Conservation (phyloP, 2,797 vertebrate genomes). For the Gymnocypris eckloni region DNA sequence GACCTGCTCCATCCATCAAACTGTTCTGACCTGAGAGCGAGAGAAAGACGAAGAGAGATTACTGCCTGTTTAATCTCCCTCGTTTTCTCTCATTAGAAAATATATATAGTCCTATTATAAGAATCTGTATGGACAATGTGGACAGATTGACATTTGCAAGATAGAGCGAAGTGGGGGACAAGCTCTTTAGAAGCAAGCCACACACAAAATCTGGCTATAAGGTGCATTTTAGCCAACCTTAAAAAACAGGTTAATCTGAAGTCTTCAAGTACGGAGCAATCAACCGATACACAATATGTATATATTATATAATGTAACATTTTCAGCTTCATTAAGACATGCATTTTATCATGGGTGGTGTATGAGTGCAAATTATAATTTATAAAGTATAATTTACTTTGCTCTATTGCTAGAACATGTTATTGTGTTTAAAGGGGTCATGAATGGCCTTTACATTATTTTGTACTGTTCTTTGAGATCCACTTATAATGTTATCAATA, state of each 20-base stretch:
- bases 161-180: constrained; percentile 22
- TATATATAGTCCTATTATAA: constrained; percentile 66
- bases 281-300: background rate
- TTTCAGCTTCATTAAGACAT: background rate
- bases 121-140: constrained; percentile 44
- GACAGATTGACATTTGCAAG: constrained; percentile 43
- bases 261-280: background rate
- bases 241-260: background rate
- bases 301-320: background rate
- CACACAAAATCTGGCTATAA: background rate
- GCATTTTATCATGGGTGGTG: background rate
- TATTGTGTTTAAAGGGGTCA: background rate
- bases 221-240: background rate
- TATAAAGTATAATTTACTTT: background rate
- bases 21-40: constrained; percentile 37
- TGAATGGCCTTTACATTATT: background rate
- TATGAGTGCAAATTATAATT: background rate
- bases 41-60: constrained; percentile 39
- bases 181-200: constrained; percentile 55
- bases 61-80: constrained; percentile 55
- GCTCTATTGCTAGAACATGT: background rate
- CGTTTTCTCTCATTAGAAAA: constrained; percentile 54
- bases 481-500: background rate
- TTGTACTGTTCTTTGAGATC: background rate
- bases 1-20: constrained; percentile 69